Base-by-base conservation (phyloP, 2,113 vertebrate genomes). In the Polyodon spathula region DNA sequence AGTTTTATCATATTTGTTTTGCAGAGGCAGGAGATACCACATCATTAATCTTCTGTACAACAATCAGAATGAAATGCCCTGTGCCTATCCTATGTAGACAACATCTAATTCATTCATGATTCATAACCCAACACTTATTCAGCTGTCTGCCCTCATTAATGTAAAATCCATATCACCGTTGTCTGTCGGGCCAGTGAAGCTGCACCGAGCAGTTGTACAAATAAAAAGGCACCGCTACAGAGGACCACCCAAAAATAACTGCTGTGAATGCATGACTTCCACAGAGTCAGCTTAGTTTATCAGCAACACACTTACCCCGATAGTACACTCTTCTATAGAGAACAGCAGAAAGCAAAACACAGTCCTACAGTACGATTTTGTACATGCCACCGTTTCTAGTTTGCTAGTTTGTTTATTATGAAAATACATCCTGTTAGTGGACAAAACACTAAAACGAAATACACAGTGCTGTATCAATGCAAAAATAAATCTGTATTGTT, bases 111-210 rank as follows among this genome's bases (percentile, higher is more conserved):
- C 39, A 59, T 54, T 39, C 53, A 60, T 65, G 41, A 48, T 14
- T 56, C 39, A 40, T 46, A 3, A 3, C 43, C 58, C 27, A 37
- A 54, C 54, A 60, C 52, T 54, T 40, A 54, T 41, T 56, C 63
- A 60, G 58, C 58, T 61, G 59, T 61, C 58, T 66, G 59, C 59
- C 64, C 59, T 42, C 44, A 51, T 61, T 61, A 66, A 43, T 60
- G 27, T 44, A 50, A 38, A 40, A 52, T 66, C 27, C 7, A 41
- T 54, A 56, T 27, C 44, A 56, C 17, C 44, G 12, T 41, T 12
- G 27, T 46, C 53, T 10, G 39, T 5, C 44, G 54, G 15, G 40
- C 53, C 48, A 61, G 59, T 40, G n/a, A 15, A 6, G n/a, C 41
- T 27, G 27, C 27, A 27, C 4, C 27, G 10, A 40, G n/a, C 54